Evolutionary conservation across 2,113 vertebrate genomes (phyloP).

Genomic region (Bungarus multicinctus): DNA sequence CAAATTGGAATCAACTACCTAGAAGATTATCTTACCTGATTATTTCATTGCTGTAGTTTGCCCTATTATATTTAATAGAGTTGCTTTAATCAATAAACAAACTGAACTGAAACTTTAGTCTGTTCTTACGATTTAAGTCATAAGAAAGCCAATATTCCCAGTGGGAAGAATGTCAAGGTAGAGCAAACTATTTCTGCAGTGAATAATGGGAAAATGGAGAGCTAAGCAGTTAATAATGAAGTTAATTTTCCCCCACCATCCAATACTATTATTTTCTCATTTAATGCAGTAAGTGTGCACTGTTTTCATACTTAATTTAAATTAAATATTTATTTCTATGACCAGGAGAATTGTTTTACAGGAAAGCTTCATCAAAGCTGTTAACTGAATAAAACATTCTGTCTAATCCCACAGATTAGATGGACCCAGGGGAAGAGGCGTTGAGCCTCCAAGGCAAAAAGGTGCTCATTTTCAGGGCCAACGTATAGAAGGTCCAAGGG

Average conservation of each 20-base stretch:
- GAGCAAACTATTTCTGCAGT: background rate
- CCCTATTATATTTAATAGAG: background rate
- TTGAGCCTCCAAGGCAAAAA: constrained; percentile 72
- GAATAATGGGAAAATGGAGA: background rate
- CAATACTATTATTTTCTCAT: background rate
- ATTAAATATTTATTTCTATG: background rate
- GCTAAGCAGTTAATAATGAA: background rate
- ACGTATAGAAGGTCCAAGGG: constrained; percentile 71
- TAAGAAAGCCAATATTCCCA: background rate
- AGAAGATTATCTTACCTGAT: background rate
- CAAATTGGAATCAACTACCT: background rate
- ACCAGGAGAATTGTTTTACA: background rate
- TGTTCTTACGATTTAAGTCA: background rate
- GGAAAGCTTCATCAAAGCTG: background rate
- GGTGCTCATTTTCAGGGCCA: constrained; percentile 76
- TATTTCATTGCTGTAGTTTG: background rate
- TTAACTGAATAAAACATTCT: constrained; percentile 51
- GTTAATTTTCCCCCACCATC: background rate
- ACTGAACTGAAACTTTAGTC: background rate
- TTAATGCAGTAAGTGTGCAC: too few relatives aligned
- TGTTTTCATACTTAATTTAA: background rate
- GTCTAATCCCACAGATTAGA: constrained; percentile 79
- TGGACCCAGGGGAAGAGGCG: constrained; percentile 74
- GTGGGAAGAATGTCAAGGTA: background rate
- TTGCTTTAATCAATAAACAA: background rate